Base-by-base conservation (phyloP, 1,140 invertebrate genomes). In the Ganaspis sp. region DNA sequence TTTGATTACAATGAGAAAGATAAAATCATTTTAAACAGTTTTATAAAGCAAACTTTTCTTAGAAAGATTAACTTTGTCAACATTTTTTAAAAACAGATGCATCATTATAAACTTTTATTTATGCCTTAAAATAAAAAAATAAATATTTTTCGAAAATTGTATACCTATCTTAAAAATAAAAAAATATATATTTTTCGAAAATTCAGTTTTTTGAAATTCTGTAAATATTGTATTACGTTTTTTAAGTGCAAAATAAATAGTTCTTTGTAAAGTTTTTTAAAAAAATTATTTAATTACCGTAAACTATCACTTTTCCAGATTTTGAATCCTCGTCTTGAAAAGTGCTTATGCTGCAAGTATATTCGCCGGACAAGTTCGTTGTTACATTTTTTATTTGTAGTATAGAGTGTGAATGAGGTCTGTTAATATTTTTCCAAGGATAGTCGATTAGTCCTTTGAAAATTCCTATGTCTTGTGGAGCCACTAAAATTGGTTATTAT, bases 271-370 rank as follows among this genome's bases (percentile, higher is more conserved):
- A n/a, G n/a, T n/a, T n/a, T n/a, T 19, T 17, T 15, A 72, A 21
- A 77, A 74, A 12, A 69, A 73, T 34, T n/a, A n/a, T 82, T 74
- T 79, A 90, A 93, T 94, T 85, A 94, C 94, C 93, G 77, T 94
- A 96, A 73, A 96, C 93, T 77, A 93, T 93, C 94, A 96, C 95
- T 34, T 90, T 92, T 76, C 93, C 94, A 45, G 92, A 92, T 80
- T 90, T 92, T 26, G 91, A 92, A 75, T 94, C 94, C 82, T 95
- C 94, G 15, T 92, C 93, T 82, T 92, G 89, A 75, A 95, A 94
- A 0, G 95, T 95, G 0, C 93, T 94, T 1, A 96, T 94, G 26
- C 92, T 92, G 87, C 95, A 96, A 8, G 92, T 94, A 86, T 95
- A 96, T 54, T 94, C 93, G 11, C 95, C 95, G 34, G 93, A 93